These are phyloP conservation scores for Agriopis leucophaearia DNA, from an alignment of 2,888 invertebrate genomes.

Conservation along the genomic window DNA sequence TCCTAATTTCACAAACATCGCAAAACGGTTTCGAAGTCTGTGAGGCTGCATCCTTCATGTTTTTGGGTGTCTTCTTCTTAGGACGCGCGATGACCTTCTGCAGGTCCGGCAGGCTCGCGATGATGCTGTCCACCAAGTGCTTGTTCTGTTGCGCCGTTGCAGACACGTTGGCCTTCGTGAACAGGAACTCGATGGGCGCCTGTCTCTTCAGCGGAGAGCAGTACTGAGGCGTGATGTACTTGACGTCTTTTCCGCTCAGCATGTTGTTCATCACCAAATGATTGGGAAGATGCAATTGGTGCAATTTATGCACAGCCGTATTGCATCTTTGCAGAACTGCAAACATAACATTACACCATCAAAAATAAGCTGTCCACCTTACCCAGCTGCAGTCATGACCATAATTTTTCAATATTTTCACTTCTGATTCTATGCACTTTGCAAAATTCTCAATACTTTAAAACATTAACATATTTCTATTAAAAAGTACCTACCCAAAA, in stretches of 20 bases:
- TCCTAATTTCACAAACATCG: slow-evolving; percentile 76
- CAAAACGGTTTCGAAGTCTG: slow-evolving; percentile 75
- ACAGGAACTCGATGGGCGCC: slow-evolving; percentile 68
- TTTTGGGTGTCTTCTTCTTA: slow-evolving; percentile 64
- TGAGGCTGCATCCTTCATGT: slow-evolving; percentile 72
- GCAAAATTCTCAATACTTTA: background rate
- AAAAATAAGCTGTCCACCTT: slow-evolving; percentile 16
- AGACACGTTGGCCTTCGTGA: slow-evolving; percentile 61
- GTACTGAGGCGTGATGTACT: slow-evolving; percentile 65
- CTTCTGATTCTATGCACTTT: slow-evolving; percentile 3
- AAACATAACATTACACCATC: slow-evolving; percentile 61
- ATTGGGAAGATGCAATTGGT: slow-evolving; percentile 68
- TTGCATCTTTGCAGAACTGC: slow-evolving; percentile 79
- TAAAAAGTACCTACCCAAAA: slow-evolving; percentile 67
- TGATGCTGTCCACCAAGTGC: slow-evolving; percentile 73
- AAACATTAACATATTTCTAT: slow-evolving; percentile 1
- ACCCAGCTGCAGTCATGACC: background rate
- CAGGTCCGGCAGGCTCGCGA: slow-evolving; percentile 64
- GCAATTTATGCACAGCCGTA: slow-evolving; percentile 67
- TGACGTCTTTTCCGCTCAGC: slow-evolving; percentile 55
- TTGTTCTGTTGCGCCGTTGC: slow-evolving; percentile 68
- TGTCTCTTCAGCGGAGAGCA: slow-evolving; percentile 80
- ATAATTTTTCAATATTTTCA: slow-evolving; percentile 4
- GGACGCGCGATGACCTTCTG: slow-evolving; percentile 65
- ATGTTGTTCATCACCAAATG: slow-evolving; percentile 68